Evolutionary conservation across 2,113 vertebrate species (phyloP), one percentile per base, ranked within the genome.

Genomic region (Pogona vitticeps): DNA sequence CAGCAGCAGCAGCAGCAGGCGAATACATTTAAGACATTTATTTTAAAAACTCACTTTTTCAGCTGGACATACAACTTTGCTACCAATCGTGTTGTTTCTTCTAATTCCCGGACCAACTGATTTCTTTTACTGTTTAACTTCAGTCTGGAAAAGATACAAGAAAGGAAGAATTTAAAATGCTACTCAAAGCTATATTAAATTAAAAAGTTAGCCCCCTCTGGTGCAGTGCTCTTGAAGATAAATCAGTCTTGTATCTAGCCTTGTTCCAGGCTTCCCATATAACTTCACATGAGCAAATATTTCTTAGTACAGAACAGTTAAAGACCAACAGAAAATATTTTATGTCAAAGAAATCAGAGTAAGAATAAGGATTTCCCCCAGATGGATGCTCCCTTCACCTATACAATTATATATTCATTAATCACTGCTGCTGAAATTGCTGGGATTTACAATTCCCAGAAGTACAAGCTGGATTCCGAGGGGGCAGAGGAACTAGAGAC

Each of bases 121-220:
- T 97, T 99, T 92, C 98, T 98, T 93, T 95, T 98, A 93, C 98
- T 98, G 93, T 96, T 99, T 79, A 99, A 92, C 72, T 97, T 97
- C 76, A 99, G 86, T 80, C 98, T 99, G 91, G 31, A 79, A 61
- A 82, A 86, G 86, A 33, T 33, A 91, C 0, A 88, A 61, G 6
- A 82, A 86, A 85, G 38, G 23, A 42, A 20, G 76, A 26, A 75
- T 1, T 84, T 86, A 90, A 83, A 89, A 14, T n/a, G 88, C 40
- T 75, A 28, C 15, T 61, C 28, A 46, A 76, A 42, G 17, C 3
- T 52, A 15, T 81, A 86, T n/a, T 0, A 83, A n/a, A 58, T 72
- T 80, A 46, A 90, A 33, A 28, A 31, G 8, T 17, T 15, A 63
- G 0, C 4, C 82, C n/a, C 75, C 15, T 87, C 28, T 67, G n/a